These are phyloP conservation scores for Epinotia bilunana DNA, from an alignment of 2,888 invertebrate genomes.

Conservation along the genomic window DNA sequence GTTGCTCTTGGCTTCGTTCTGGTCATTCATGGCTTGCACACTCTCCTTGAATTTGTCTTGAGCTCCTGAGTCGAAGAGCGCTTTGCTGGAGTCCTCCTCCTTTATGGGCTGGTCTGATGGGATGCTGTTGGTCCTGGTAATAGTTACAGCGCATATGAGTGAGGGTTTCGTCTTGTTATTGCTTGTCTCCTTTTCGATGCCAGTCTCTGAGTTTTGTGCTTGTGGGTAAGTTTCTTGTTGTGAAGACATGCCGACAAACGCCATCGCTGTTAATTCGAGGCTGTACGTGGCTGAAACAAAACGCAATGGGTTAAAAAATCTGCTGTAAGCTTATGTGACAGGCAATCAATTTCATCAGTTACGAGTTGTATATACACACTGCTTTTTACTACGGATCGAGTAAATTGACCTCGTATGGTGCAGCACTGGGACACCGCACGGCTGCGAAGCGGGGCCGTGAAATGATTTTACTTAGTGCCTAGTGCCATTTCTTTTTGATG, in stretches of 20 bases:
- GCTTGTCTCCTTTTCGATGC: constrained; percentile 68
- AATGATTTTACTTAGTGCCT: too few relatives aligned
- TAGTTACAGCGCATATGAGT: constrained; percentile 73
- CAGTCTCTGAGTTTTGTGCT: constrained; percentile 63
- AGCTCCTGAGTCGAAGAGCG: constrained; percentile 72
- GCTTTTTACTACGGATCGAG: too few relatives aligned
- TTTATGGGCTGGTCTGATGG: constrained; percentile 68
- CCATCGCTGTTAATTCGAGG: constrained; percentile 77
- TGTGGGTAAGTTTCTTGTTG: constrained; percentile 70
- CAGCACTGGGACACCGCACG: too few relatives aligned
- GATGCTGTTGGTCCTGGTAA: constrained; percentile 66
- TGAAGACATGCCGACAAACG: constrained; percentile 75
- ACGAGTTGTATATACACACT: too few relatives aligned
- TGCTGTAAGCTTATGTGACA: neutral
- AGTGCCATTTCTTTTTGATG: too few relatives aligned
- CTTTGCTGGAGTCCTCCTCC: constrained; percentile 73
- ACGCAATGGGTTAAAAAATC: neutral
- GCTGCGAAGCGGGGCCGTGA: too few relatives aligned
- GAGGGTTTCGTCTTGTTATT: constrained; percentile 71
- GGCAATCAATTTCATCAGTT: neutral
- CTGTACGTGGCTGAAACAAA: constrained; percentile 70
- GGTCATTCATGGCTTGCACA: constrained; percentile 91
- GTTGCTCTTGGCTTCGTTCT: constrained; percentile 87
- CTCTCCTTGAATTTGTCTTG: constrained; percentile 68
- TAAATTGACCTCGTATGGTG: too few relatives aligned